Conservation (phyloP, 2,113 vertebrate genomes). For the Hystrix brachyura region DNA sequence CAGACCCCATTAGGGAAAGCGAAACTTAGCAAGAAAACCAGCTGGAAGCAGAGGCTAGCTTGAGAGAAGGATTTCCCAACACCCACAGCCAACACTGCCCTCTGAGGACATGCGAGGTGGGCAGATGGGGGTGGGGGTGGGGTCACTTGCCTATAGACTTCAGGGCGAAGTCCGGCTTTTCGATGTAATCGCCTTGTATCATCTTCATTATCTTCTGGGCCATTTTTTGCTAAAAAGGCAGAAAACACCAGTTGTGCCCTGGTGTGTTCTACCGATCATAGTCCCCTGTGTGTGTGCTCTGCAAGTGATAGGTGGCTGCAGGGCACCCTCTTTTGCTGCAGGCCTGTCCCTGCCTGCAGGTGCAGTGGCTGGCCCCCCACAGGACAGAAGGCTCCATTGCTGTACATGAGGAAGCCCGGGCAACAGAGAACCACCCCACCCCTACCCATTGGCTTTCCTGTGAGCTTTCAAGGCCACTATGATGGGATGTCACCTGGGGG, state of each 20-base stretch:
- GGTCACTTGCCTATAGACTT: constrained; percentile 78
- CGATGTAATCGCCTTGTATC: constrained; percentile 83
- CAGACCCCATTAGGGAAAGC: background rate
- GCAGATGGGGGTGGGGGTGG: accelerated
- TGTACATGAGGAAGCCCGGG: background rate
- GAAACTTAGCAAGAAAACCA: background rate
- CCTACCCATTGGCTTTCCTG: background rate
- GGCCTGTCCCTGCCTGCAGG: background rate
- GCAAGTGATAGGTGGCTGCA: background rate
- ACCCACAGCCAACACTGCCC: background rate
- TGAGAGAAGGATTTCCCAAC: background rate
- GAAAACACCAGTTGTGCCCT: background rate
- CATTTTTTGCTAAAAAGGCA: constrained; percentile 76
- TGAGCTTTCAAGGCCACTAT: background rate
- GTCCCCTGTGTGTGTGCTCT: background rate
- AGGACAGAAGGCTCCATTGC: background rate
- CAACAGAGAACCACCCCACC: accelerated
- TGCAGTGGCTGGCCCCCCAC: background rate
- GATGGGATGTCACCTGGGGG: accelerated
- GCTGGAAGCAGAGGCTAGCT: background rate
- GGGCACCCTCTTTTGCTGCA: background rate
- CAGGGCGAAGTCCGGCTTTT: constrained; percentile 83
- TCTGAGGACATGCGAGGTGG: background rate
- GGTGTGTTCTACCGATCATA: accelerated
- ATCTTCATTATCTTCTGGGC: constrained; percentile 83